A percentile compares a stretch with the other conserved stretches of the same genome.
These are phyloP conservation scores for Pristionchus fissidentatus DNA, from an alignment of 2,888 invertebrate species.

Conservation along the genomic window DNA sequence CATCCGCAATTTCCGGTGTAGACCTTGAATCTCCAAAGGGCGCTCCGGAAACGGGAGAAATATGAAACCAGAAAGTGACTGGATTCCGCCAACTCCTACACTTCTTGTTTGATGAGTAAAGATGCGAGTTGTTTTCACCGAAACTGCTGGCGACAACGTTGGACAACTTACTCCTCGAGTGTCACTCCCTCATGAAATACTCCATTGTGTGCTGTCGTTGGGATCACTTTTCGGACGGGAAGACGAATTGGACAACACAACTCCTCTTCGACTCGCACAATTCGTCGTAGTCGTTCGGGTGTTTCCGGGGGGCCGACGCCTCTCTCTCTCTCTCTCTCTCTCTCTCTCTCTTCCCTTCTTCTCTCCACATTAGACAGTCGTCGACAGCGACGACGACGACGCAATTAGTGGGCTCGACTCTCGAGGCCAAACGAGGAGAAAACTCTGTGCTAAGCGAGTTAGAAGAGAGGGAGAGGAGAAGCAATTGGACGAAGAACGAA, in stretches of 20 bases:
- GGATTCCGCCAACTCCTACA: not conserved
- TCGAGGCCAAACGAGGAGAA: slow-evolving; percentile 30
- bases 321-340: not conserved
- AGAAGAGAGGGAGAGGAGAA: slow-evolving; percentile 30
- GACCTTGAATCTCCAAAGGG: not conserved
- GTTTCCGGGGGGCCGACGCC: slow-evolving; percentile 12
- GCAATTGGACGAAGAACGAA: slow-evolving; percentile 7
- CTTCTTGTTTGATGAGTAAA: not conserved
- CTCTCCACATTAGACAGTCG: slow-evolving; percentile 28
- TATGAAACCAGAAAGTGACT: not conserved
- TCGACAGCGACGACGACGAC: slow-evolving; percentile 16
- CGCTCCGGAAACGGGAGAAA: slow-evolving; percentile 32
- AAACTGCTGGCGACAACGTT: not conserved
- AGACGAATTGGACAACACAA: slow-evolving; percentile 11
- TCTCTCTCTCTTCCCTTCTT: not conserved
- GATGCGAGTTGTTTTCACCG: not conserved
- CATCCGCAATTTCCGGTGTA: slow-evolving; percentile 12
- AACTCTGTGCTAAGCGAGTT: slow-evolving; percentile 13
- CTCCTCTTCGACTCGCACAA: not conserved
- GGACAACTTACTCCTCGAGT: not conserved
- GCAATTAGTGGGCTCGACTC: slow-evolving; percentile 36
- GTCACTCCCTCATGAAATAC: no score
- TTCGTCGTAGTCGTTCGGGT: not conserved
- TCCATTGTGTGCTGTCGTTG: not conserved
- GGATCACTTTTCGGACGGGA: not conserved